Evolutionary conservation across 2,888 invertebrate genomes (phyloP).

Genomic region (Heliconius erato): DNA sequence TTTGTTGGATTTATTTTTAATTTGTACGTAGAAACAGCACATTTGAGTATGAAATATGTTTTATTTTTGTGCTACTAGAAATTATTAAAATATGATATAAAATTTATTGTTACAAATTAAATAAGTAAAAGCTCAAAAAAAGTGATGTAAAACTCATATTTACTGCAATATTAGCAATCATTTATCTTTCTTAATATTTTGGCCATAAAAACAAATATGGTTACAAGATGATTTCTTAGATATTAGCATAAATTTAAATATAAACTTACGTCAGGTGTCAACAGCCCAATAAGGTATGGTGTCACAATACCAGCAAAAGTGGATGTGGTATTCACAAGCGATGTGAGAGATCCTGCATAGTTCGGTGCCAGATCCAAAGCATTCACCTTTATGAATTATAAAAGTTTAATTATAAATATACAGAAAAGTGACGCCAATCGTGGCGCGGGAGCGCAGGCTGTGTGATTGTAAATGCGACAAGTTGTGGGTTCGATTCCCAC

Average conservation of each 20-base stretch:
- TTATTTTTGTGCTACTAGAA: neutral
- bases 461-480: too few relatives aligned
- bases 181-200: neutral
- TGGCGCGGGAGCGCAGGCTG: too few relatives aligned
- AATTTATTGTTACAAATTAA: neutral
- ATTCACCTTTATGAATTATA: slow-evolving; percentile 79
- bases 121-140: neutral
- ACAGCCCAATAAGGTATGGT: slow-evolving; percentile 86
- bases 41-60: neutral
- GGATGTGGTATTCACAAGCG: slow-evolving; percentile 88
- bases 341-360: slow-evolving; percentile 88
- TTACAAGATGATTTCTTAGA: slow-evolving; percentile 31
- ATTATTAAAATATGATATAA: neutral
- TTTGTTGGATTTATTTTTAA: neutral
- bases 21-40: neutral
- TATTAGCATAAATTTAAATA: slow-evolving; percentile 42
- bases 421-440: too few relatives aligned
- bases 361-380: slow-evolving; percentile 88
- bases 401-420: slow-evolving; percentile 21
- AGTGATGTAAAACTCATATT: neutral
- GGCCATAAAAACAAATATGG: neutral
- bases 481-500: too few relatives aligned
- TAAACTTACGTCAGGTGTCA: slow-evolving; percentile 86
- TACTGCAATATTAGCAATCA: neutral
- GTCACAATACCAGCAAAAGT: slow-evolving; percentile 88